Conservation (phyloP, 2,888 invertebrate species). For the Melanotus villosus region DNA sequence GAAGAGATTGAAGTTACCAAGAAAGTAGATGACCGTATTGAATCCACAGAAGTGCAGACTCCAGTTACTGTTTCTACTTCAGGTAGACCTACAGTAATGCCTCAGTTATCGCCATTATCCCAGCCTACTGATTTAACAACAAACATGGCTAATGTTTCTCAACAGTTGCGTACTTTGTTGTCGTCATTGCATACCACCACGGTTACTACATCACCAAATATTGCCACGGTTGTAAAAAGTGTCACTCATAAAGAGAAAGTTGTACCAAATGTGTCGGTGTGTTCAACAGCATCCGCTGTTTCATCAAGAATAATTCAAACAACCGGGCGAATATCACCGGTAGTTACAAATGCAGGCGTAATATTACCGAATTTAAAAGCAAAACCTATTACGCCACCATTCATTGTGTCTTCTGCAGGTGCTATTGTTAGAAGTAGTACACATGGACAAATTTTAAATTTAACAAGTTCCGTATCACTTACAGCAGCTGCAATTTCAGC, state of each 20-base stretch:
- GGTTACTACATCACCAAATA: conserved; percentile 70
- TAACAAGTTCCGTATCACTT: conserved; percentile 37
- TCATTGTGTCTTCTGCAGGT: conserved; percentile 39
- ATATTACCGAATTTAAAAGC: conserved; percentile 61
- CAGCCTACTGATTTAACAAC: conserved; percentile 81
- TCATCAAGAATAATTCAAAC: conserved; percentile 60
- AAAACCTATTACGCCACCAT: conserved; percentile 23
- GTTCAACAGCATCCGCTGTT: conserved; percentile 56
- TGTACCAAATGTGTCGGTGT: conserved; percentile 56
- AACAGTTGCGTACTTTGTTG: conserved; percentile 77
- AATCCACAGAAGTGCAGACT: conserved; percentile 50
- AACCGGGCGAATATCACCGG: conserved; percentile 54
- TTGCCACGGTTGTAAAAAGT: conserved; percentile 66
- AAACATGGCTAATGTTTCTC: conserved; percentile 80
- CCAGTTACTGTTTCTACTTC: conserved; percentile 54
- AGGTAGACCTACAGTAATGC: conserved; percentile 70
- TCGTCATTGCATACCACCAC: conserved; percentile 77
- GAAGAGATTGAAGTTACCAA: not conserved
- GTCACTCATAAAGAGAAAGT: conserved; percentile 60
- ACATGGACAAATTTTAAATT: not conserved
- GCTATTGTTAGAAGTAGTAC: conserved; percentile 47
- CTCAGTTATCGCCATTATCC: conserved; percentile 80
- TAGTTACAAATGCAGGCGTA: conserved; percentile 59
- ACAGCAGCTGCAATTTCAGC: conserved; percentile 41
- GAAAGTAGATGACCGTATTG: conserved; percentile 9